Evolutionary conservation across 2,888 invertebrate genomes (phyloP).

Genomic region (Acanthosepion lycidas): DNA sequence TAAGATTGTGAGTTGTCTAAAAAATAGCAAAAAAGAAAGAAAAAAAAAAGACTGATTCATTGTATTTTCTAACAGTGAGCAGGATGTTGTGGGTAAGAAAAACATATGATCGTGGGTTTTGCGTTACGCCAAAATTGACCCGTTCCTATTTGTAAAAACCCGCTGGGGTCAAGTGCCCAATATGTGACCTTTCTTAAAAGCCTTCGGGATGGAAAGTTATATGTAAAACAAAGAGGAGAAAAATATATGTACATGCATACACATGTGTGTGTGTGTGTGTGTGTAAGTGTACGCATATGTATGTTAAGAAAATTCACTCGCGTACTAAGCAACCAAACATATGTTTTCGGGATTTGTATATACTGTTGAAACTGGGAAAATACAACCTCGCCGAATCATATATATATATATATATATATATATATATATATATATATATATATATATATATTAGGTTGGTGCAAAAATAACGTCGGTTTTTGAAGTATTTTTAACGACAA

Average conservation of each 20-base stretch:
- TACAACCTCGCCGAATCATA: too few relatives aligned
- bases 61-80: neutral
- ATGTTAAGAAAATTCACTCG: neutral
- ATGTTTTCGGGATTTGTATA: too few relatives aligned
- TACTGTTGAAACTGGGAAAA: too few relatives aligned
- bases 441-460: neutral
- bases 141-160: neutral
- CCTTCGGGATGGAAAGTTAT: neutral
- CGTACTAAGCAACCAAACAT: too few relatives aligned
- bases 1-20: neutral
- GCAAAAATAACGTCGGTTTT: too few relatives aligned
- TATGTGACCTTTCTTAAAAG: constrained; percentile 17
- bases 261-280: neutral
- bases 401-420: neutral
- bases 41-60: neutral
- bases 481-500: too few relatives aligned
- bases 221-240: neutral
- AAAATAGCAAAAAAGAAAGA: neutral
- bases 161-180: constrained; percentile 15
- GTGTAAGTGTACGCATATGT: neutral
- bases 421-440: neutral
- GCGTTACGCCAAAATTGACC: neutral
- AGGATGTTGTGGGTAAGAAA: neutral
- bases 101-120: neutral
- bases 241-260: neutral